Evolutionary conservation across 2,113 vertebrate species (phyloP), one percentile per base, ranked within the genome.

Genomic region (Melospiza georgiana): DNA sequence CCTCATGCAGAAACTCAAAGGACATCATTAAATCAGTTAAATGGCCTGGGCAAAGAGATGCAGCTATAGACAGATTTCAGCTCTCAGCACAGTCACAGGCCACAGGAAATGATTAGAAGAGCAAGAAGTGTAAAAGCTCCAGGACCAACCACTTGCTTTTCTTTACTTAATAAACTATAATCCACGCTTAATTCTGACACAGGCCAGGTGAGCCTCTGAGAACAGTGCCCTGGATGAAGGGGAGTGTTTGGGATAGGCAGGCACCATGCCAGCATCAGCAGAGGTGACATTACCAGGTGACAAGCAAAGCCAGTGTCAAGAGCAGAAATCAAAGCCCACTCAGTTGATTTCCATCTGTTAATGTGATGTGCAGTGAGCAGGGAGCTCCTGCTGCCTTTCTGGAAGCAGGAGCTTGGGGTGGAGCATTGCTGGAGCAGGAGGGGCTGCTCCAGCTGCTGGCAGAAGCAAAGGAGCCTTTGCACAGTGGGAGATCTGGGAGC

Each of bases 21-120:
- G 84, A 83, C 2, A 2, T 92, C 58, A 96, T 95, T 85, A 94
- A 88, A 90, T 86, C 91, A 77, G 90, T 91, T 88, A 90, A 95
- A 86, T 73, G 75, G 78, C 87, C 87, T 12, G 63, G 87, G 93
- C 77, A 52, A 68, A 87, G 91, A 95, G 81, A 62, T 37, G 44
- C 1, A 2, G 82, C 82, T 51, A 79, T 37, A 59, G 86, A 51
- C 86, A 87, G 94, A 74, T 81, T 73, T 84, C 63, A 48, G 22
- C 79, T 61, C 89, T 69, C 16, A 0, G 63, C 68, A 82, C 17
- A 65, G 49, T 62, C 51, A 33, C 49, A 21, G 59, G 43, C 54
- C 74, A 78, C 44, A 58, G 46, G 61, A 81, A 89, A 58, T 4
- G 0, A 67, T 46, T 15, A 68, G 49, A n/a, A 75, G 25, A 85